Percentiles rank a stretch among this genome's conserved stretches.
Evolutionary conservation across 1,140 invertebrate genomes (phyloP).

Genomic region (Archegozetes longisetosus): DNA sequence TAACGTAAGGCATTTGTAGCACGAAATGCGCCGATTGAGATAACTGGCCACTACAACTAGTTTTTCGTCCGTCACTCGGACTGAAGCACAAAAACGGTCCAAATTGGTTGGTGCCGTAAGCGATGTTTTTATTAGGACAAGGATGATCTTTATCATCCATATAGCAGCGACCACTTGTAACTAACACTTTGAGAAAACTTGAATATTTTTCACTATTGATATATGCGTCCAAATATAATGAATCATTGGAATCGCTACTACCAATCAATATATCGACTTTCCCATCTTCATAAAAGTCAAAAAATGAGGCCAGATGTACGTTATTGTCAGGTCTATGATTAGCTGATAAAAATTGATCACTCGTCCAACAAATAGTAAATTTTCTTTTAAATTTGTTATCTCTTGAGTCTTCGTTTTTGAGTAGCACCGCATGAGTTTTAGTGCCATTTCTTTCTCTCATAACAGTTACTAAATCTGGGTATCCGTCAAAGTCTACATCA

Average conservation of each 20-base stretch:
- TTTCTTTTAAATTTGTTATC: constrained; percentile 34
- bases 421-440: constrained; percentile 15
- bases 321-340: constrained; percentile 25
- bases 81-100: constrained; percentile 72
- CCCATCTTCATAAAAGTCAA: constrained; percentile 71
- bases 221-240: constrained; percentile 30
- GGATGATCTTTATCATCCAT: too few species aligned
- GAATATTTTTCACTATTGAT: constrained; percentile 82
- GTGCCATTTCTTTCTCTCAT: constrained; percentile 13
- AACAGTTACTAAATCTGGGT: constrained; percentile 63
- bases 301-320: constrained; percentile 67
- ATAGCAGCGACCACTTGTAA: constrained; percentile 50
- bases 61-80: constrained; percentile 60
- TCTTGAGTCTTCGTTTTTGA: constrained; percentile 15
- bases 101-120: constrained; percentile 70
- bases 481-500: constrained; percentile 91
- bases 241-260: constrained; percentile 25
- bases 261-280: constrained; percentile 22
- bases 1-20: constrained; percentile 78
- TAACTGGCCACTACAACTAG: constrained; percentile 61
- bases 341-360: constrained; percentile 26
- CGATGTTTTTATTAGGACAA: constrained; percentile 44
- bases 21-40: constrained; percentile 81
- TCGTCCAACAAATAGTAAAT: constrained; percentile 41
- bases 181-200: constrained; percentile 89